These are phyloP conservation scores for Cardinalis cardinalis DNA, from an alignment of 2,113 vertebrate genomes.

Conservation along the genomic window DNA sequence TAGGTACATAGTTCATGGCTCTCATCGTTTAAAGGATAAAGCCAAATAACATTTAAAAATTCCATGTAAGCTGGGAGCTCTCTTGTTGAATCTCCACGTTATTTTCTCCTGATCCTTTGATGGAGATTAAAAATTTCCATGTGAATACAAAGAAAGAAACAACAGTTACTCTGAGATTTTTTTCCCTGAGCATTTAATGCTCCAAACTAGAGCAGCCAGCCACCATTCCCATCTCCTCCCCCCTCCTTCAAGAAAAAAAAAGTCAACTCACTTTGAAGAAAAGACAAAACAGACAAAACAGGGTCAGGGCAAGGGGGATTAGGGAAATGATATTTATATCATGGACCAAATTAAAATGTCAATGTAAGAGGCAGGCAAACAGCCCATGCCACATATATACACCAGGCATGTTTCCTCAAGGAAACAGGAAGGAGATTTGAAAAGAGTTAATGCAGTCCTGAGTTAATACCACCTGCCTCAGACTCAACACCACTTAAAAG, in stretches of 20 bases:
- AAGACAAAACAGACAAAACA: conserved; percentile 80
- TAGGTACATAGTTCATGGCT: conserved; percentile 71
- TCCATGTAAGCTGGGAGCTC: conserved; percentile 75
- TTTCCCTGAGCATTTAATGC: conserved; percentile 68
- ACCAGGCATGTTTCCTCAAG: conserved; percentile 60
- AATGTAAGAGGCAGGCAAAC: conserved; percentile 66
- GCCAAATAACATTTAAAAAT: conserved; percentile 74
- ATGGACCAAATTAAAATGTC: conserved; percentile 74
- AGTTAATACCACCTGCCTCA: conserved; percentile 68
- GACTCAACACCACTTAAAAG: conserved; percentile 71
- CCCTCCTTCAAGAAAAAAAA: conserved; percentile 64
- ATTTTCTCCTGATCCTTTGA: conserved; percentile 78
- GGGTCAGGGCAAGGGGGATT: conserved; percentile 74
- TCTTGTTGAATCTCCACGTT: conserved; percentile 74
- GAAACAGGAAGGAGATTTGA: conserved; percentile 61
- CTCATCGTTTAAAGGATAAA: conserved; percentile 75
- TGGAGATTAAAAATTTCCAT: conserved; percentile 96
- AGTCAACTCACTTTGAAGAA: conserved; percentile 82
- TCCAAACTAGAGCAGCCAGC: conserved; percentile 61
- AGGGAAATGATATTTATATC: conserved; percentile 82
- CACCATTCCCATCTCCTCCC: conserved; percentile 58
- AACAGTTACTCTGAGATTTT: conserved; percentile 86
- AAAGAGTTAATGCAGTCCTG: conserved; percentile 61
- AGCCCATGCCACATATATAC: conserved; percentile 59
- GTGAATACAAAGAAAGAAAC: conserved; percentile 91